Percentiles rank a stretch among this genome's conserved stretches.
Evolutionary conservation across 2,888 invertebrate species (phyloP).

Genomic region (Polylopha cassiicola): DNA sequence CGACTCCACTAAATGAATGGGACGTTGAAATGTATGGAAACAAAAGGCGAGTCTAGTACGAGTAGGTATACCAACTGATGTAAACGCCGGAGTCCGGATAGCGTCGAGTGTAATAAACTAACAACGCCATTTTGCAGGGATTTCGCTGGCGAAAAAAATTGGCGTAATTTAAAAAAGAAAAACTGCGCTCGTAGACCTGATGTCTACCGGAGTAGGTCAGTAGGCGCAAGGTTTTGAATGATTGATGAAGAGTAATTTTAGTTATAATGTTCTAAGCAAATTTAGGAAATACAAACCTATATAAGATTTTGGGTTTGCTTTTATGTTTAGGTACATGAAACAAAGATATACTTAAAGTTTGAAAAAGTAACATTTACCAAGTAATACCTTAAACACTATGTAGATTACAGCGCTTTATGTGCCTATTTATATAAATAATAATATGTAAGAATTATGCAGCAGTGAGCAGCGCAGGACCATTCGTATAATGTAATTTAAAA

Average conservation of each 20-base stretch:
- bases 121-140: constrained; percentile 31
- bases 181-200: constrained; percentile 20
- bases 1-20: constrained; percentile 20
- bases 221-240: constrained; percentile 4
- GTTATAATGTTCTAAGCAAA: too few relatives aligned
- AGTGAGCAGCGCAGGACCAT: too few relatives aligned
- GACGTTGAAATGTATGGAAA: constrained; percentile 17
- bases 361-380: too few relatives aligned
- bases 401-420: too few relatives aligned
- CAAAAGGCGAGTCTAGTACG: constrained; percentile 19
- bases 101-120: constrained; percentile 28
- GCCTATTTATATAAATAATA: too few relatives aligned
- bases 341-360: too few relatives aligned
- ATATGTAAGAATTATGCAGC: too few relatives aligned
- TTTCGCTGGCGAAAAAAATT: constrained; percentile 25
- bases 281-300: too few relatives aligned
- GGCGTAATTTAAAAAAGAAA: constrained; percentile 26
- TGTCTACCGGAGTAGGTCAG: constrained; percentile 24
- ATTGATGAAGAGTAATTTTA: constrained; percentile 21
- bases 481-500: too few relatives aligned
- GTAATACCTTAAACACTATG: too few relatives aligned
- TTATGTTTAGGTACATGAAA: too few relatives aligned
- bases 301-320: too few relatives aligned
- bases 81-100: neutral
- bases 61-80: constrained; percentile 4